Evolutionary conservation across 1,140 invertebrate species (phyloP).

Genomic region (Zaprionus ornatus): DNA sequence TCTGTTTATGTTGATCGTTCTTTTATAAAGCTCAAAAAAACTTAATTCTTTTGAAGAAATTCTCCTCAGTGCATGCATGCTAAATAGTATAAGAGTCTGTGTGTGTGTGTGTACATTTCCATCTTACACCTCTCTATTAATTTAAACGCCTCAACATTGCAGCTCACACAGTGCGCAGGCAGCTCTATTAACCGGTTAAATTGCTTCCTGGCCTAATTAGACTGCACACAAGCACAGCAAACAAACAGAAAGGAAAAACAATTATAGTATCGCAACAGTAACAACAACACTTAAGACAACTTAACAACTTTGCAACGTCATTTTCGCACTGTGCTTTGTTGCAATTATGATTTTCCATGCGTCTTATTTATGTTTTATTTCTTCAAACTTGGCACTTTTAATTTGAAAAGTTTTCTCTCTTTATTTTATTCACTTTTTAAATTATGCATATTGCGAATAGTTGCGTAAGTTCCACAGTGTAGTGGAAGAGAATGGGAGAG

Average conservation of each 20-base stretch:
- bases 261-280: conserved; percentile 44
- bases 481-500: neutral
- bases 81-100: conserved; percentile 1
- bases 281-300: conserved; percentile 13
- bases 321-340: conserved; percentile 38
- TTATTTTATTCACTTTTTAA: neutral
- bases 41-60: neutral
- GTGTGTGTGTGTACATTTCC: neutral
- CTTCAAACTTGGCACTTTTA: conserved; percentile 23
- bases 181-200: conserved; percentile 66
- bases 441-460: conserved; percentile 17
- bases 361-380: conserved; percentile 10
- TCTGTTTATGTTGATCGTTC: too few species aligned
- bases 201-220: conserved; percentile 78
- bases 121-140: conserved; percentile 7
- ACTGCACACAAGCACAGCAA: conserved; percentile 16
- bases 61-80: neutral
- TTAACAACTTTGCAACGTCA: conserved; percentile 28
- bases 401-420: conserved; percentile 35
- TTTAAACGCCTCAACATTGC: conserved; percentile 28
- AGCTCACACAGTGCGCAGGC: conserved; percentile 11
- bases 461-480: conserved; percentile 8
- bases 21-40: too few species aligned
- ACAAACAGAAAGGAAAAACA: conserved; percentile 32
- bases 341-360: conserved; percentile 37